phyloP scores from a whole-genome alignment of 2,888 invertebrate genomes.

The Drosophila imparisetae region DNA sequence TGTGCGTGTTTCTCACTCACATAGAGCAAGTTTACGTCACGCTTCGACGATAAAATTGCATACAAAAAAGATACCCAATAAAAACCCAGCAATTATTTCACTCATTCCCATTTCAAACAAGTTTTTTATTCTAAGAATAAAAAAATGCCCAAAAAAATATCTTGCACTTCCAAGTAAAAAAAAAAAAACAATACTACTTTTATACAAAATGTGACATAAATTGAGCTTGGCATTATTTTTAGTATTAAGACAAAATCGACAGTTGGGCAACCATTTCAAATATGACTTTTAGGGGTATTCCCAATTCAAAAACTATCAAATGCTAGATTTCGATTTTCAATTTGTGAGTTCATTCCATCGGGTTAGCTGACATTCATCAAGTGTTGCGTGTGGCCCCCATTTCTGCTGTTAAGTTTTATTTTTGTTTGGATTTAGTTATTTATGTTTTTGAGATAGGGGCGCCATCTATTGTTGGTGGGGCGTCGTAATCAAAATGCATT shows the following conservation, averaged over 20 bases:
- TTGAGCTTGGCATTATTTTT: too few species aligned
- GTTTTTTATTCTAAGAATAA: too few species aligned
- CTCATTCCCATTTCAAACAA: background rate
- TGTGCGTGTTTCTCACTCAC: background rate
- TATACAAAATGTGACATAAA: too few species aligned
- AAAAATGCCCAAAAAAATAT: too few species aligned
- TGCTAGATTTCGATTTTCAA: background rate
- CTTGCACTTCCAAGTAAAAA: too few species aligned
- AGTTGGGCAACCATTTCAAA: too few species aligned
- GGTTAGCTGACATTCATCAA: too few species aligned
- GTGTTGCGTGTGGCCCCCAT: background rate
- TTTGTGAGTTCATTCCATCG: background rate
- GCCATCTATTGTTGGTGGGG: background rate
- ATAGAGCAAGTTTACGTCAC: conserved; percentile 49
- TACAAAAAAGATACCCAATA: conserved; percentile 3
- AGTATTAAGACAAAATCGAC: too few species aligned
- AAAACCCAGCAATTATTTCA: background rate
- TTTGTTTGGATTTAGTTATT: background rate
- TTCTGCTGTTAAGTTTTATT: background rate
- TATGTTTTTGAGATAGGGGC: background rate
- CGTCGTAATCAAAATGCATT: background rate
- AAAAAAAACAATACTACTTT: too few species aligned
- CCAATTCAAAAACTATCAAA: too few species aligned
- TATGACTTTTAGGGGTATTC: too few species aligned
- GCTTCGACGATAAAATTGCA: conserved; percentile 54